phyloP scores from a whole-genome alignment of 2,113 vertebrate genomes.

The Mormyrus iriodes region DNA sequence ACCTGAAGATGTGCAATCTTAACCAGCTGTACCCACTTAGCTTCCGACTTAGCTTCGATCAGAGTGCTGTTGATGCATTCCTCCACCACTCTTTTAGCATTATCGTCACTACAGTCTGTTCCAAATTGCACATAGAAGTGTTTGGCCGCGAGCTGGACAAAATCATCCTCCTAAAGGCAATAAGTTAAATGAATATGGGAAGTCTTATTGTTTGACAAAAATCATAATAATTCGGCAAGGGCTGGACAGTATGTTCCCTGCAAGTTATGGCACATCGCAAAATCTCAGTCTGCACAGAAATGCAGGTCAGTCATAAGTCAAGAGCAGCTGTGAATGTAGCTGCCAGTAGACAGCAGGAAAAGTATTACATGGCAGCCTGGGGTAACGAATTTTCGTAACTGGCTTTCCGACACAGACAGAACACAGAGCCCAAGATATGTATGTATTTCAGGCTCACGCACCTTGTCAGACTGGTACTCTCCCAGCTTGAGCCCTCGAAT shows the following conservation, averaged over 20 bases:
- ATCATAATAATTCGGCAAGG: neutral
- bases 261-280: neutral
- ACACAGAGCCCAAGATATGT: neutral
- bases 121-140: constrained; percentile 78
- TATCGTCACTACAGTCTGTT: constrained; percentile 46
- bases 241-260: neutral
- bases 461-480: constrained; percentile 82
- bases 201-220: neutral
- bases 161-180: constrained; percentile 72
- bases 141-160: constrained; percentile 71
- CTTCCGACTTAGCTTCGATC: constrained; percentile 70
- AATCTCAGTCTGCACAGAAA: neutral
- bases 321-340: neutral
- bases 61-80: constrained; percentile 69
- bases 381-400: neutral
- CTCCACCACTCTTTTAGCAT: constrained; percentile 65
- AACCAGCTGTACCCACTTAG: constrained; percentile 77
- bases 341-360: neutral
- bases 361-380: neutral
- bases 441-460: constrained; percentile 35
- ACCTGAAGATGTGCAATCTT: constrained; percentile 72
- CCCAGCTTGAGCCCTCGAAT: constrained; percentile 76
- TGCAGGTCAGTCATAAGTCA: neutral
- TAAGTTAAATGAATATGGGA: neutral
- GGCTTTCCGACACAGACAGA: neutral